Evolutionary conservation across 2,113 vertebrate species (phyloP), one percentile per base, ranked within the genome.

Genomic region (Gnathochromis pfefferi): DNA sequence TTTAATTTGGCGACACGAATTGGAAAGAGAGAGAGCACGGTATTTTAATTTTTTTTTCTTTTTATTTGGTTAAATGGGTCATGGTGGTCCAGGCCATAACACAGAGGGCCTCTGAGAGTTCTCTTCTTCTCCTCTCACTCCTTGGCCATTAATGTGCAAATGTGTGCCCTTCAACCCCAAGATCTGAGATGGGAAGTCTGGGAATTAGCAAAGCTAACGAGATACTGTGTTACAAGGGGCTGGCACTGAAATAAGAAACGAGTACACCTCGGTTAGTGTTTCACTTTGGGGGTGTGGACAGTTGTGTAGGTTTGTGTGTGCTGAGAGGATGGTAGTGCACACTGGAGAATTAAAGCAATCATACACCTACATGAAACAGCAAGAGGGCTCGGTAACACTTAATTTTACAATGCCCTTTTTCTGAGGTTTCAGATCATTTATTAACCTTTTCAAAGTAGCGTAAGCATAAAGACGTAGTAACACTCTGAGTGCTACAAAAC

Each of bases 101-200:
- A 97, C 96, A 96, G 96, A 83, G 94, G 96, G 95, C 96, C 97
- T 96, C 96, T 96, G 97, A 97, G 97, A 97, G 80, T 82, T 90
- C 65, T 92, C 84, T 81, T 88, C 87, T 83, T 88, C 85, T 89
- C 86, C 87, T 96, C 96, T 95, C 70, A 78, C 96, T 97, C 97
- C 97, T 97, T 96, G 96, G 97, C 97, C 97, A 98, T 98, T 98
- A 98, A 98, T 98, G 98, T 98, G 98, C 97, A 98, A 98, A 98
- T 98, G 97, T 97, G 95, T 96, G 97, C 97, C 98, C 97, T 98
- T 96, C 97, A 97, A 98, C 97, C 97, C 96, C 93, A 95, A 97
- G 96, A 97, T 96, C 95, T 95, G 96, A 95, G 95, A 96, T 97
- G 96, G 96, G 97, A 97, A 98, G 94, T 94, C 93, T 94, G 97